Evolutionary conservation across 2,888 invertebrate species (phyloP).

Genomic region (Drosophila neotestacea): DNA sequence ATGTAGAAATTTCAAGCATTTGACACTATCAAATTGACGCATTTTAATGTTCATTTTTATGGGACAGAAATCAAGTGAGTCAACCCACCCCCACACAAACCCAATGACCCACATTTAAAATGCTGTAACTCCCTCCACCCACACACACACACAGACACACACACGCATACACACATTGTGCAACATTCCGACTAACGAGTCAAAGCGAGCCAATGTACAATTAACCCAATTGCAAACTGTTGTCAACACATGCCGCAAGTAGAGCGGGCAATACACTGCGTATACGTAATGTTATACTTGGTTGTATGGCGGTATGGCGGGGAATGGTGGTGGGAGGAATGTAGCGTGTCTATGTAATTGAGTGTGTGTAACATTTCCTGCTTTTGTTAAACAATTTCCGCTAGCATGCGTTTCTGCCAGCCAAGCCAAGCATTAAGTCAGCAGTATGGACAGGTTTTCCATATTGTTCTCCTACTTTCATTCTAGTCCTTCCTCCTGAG

Average conservation of each 20-base stretch:
- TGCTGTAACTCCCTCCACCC: neutral
- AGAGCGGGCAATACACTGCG: constrained; percentile 59
- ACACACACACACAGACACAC: constrained; percentile 6
- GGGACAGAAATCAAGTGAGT: constrained; percentile 28
- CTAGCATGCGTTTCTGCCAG: constrained; percentile 40
- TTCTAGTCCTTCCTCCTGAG: neutral
- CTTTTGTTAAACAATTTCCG: constrained; percentile 78
- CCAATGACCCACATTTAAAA: constrained; percentile 70
- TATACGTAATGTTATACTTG: constrained; percentile 60
- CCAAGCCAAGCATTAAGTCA: constrained; percentile 42
- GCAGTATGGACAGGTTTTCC: constrained; percentile 21
- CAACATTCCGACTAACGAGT: constrained; percentile 33
- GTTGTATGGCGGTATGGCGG: neutral
- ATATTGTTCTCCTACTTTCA: neutral
- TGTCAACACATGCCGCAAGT: constrained; percentile 75
- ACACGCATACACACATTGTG: neutral
- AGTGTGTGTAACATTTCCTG: constrained; percentile 63
- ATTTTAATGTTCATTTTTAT: constrained; percentile 45
- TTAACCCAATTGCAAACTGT: constrained; percentile 79
- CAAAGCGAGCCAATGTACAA: constrained; percentile 70
- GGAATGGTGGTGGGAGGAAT: neutral
- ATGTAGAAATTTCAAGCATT: constrained; percentile 25
- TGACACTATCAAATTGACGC: constrained; percentile 27
- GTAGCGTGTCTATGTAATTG: constrained; percentile 45
- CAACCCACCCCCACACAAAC: constrained; percentile 2